Evolutionary conservation across 2,888 invertebrate genomes (phyloP), one percentile per base, ranked within the genome.

Genomic region (Sesamia inferens): DNA sequence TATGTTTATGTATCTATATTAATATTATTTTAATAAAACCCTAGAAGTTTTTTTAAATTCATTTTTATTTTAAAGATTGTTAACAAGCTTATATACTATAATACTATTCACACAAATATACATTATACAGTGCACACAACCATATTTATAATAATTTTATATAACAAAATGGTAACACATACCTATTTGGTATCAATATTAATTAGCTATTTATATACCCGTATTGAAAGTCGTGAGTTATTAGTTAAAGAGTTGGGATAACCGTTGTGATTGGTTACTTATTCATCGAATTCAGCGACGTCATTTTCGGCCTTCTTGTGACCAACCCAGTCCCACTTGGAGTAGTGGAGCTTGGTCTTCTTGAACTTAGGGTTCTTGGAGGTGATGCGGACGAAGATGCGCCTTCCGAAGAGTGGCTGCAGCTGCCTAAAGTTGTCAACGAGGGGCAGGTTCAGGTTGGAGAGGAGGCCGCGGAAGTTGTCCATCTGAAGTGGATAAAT

Each of bases 401-500:
- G 96, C 61, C 98, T 96, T 57, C 97, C 97, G 82, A 97, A 97
- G n/a, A 98, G 93, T 0, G 97, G 97, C 88, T 98, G 98, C 10
- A 97, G 92, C 82, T 95, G 95, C 76, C 98, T 96, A 92, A 97
- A 98, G 95, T 98, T 98, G 92, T 98, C 97, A 13, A 97, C 97
- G 10, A 98, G 94, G n/a, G 96, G 95, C 42, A 97, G 95, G 88
- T 97, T 97, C 87, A 97, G 95, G 83, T 97, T 97, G 84, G 97
- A 97, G 24, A 97, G 97, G 62, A 98, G 95, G 55, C 96, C 96
- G 74, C 97, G 96, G 93, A 97, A 97, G 90, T 96, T 97, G 86
- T 96, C 96, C 96, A 97, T 97, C 97, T 97, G 92, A 22, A 90
- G 91, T 67, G 54, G 72, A 73, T 48, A 44, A 42, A 55, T 0